These are phyloP conservation scores for Lepilemur ruficaudatus DNA, from an alignment of 2,797 vertebrate genomes.

Conservation along the genomic window DNA sequence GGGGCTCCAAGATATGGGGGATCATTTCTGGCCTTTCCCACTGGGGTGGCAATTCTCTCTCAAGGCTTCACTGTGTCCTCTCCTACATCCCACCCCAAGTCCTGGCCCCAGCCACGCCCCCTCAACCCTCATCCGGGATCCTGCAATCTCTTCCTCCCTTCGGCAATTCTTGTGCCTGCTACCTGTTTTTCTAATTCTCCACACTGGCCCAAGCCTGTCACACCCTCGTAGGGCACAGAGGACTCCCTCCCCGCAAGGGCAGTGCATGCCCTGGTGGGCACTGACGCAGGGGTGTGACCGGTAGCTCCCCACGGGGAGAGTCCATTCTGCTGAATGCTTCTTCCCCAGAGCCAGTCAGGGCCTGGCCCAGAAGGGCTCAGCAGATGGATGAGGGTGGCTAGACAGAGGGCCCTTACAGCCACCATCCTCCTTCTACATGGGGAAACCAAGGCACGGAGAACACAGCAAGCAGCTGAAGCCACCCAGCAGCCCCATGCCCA, in stretches of 20 bases:
- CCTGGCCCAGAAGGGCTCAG: neutral
- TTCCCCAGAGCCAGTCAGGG: neutral
- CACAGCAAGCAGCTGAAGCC: neutral
- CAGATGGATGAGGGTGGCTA: neutral
- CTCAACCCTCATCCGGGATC: neutral
- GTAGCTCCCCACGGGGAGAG: neutral
- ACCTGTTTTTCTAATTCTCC: neutral
- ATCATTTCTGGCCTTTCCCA: neutral
- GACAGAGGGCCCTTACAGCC: neutral
- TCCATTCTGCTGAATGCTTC: neutral
- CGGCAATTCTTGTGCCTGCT: neutral
- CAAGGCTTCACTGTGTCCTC: neutral
- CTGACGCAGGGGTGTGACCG: rapidly evolving
- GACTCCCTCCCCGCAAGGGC: neutral
- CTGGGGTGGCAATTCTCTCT: neutral
- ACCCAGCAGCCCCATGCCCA: neutral
- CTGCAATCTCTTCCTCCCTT: neutral
- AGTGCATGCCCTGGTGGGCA: neutral
- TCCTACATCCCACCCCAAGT: neutral
- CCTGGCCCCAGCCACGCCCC: neutral
- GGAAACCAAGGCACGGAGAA: neutral
- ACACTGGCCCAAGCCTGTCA: neutral
- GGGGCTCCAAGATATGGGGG: neutral
- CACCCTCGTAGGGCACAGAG: neutral
- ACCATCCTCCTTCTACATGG: neutral